phyloP scores from a whole-genome alignment of 2,113 vertebrate genomes.

The Casuarius casuarius region DNA sequence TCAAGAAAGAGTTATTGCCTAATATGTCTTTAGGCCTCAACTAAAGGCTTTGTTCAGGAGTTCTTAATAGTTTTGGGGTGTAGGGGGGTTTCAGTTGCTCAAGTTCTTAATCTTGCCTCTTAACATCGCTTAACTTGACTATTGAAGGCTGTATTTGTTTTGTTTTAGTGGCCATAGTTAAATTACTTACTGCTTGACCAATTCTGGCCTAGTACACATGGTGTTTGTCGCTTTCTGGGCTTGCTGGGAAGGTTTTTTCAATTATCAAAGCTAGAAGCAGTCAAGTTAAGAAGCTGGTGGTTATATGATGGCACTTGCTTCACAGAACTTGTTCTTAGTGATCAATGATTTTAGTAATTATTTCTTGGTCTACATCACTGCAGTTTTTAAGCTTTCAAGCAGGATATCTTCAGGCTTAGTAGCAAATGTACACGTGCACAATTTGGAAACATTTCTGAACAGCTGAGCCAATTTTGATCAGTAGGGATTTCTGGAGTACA shows the following conservation, averaged over 20 bases:
- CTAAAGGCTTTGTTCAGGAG: rapidly evolving
- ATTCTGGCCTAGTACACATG: not conserved
- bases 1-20: rapidly evolving
- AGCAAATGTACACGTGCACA: rapidly evolving
- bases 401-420: not conserved
- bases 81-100: not conserved
- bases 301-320: not conserved
- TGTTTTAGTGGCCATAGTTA: not conserved
- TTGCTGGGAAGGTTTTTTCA: not conserved
- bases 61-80: rapidly evolving
- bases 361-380: not conserved
- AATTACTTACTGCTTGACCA: not conserved
- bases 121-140: rapidly evolving
- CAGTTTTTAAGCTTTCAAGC: not conserved
- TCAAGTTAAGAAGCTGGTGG: not conserved
- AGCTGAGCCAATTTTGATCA: rapidly evolving
- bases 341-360: not conserved
- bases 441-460: not conserved
- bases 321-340: not conserved
- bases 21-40: rapidly evolving
- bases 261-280: constrained; percentile 36
- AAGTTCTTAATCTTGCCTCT: too few species aligned
- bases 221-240: not conserved
- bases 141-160: not conserved
- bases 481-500: not conserved